Percentiles rank a stretch among this genome's conserved stretches.
Conservation (phyloP, 2,888 invertebrate genomes). For the Ptilodon capucinus region DNA sequence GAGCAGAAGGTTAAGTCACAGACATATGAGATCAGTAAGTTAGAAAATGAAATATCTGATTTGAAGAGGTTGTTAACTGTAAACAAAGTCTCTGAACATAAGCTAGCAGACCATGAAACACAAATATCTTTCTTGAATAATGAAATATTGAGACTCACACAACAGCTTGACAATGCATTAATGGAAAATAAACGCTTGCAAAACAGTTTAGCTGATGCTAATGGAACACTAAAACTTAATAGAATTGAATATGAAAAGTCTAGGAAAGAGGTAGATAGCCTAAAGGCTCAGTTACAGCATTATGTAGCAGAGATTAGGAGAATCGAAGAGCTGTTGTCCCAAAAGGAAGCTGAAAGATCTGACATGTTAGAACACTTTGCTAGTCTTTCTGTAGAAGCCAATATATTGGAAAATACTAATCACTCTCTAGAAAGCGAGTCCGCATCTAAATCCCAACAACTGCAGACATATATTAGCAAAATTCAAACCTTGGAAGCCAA, state of each 20-base stretch:
- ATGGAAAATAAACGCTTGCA: slow-evolving; percentile 89
- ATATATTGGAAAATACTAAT: slow-evolving; percentile 89
- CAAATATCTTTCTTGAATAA: slow-evolving; percentile 83
- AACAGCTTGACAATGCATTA: slow-evolving; percentile 82
- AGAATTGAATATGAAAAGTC: slow-evolving; percentile 87
- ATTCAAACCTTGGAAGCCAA: slow-evolving; percentile 85
- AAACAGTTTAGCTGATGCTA: slow-evolving; percentile 86
- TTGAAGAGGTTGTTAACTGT: slow-evolving; percentile 79
- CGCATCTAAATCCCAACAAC: slow-evolving; percentile 84
- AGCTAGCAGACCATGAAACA: slow-evolving; percentile 71
- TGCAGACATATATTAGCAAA: slow-evolving; percentile 73
- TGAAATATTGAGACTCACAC: slow-evolving; percentile 81
- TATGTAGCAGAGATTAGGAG: slow-evolving; percentile 91
- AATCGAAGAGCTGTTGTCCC: slow-evolving; percentile 88
- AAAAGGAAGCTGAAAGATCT: slow-evolving; percentile 89
- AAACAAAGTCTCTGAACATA: slow-evolving; percentile 73
- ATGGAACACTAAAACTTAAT: slow-evolving; percentile 83
- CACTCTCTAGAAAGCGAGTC: slow-evolving; percentile 90
- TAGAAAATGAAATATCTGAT: slow-evolving; percentile 81
- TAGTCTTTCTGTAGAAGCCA: slow-evolving; percentile 89
- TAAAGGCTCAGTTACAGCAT: slow-evolving; percentile 90
- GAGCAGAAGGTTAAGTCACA: slow-evolving; percentile 86
- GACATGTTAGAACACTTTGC: slow-evolving; percentile 92
- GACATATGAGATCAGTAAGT: slow-evolving; percentile 75
- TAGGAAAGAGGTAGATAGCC: slow-evolving; percentile 86